Conservation (phyloP, 2,797 vertebrate species). For the Prionace glauca region DNA sequence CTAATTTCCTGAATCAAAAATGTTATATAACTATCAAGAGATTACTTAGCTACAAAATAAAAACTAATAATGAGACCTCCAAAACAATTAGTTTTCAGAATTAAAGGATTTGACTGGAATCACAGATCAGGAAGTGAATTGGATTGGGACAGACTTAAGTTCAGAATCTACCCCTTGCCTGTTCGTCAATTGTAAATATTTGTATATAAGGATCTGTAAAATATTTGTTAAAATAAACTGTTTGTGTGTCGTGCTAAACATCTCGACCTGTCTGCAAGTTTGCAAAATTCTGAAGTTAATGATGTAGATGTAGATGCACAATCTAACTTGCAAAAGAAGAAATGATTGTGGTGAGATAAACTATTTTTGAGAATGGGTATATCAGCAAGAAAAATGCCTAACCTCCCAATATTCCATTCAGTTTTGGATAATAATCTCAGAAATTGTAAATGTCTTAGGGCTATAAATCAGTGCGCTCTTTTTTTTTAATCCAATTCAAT, state of each 20-base stretch:
- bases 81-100: background rate
- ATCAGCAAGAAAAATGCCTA: background rate
- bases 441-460: background rate
- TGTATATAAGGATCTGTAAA: constrained; percentile 30
- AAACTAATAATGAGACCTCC: background rate
- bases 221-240: constrained; percentile 35
- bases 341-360: background rate
- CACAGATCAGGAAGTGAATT: background rate
- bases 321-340: background rate
- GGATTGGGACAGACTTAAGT: background rate
- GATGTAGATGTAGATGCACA: background rate
- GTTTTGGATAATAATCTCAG: background rate
- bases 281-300: background rate
- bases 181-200: constrained; percentile 3
- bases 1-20: background rate
- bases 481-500: no score
- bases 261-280: background rate
- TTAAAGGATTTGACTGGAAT: constrained; percentile 1
- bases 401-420: background rate
- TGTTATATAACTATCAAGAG: background rate
- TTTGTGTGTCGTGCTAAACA: constrained; percentile 3
- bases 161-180: background rate
- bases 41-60: background rate
- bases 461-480: background rate
- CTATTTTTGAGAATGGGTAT: background rate